Base-by-base conservation (phyloP, 2,888 invertebrate genomes). In the Orthosia gothica region DNA sequence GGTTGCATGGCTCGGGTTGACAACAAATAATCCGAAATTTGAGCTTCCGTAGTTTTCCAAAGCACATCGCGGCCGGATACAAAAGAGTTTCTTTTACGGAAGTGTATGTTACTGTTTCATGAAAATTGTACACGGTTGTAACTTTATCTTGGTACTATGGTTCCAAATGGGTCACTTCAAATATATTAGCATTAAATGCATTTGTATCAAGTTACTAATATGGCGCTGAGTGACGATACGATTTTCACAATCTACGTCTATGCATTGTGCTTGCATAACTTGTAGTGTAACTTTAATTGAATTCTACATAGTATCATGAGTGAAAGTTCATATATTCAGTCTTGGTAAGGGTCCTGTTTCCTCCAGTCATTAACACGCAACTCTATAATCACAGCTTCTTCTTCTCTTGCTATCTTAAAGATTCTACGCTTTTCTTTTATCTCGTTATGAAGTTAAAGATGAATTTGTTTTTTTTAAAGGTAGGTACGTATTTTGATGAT, bases 61-160 rank as follows among this genome's bases (percentile, higher is more conserved):
- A 93, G 92, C 96, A 95, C 95, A 94, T 83, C 89, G 88, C 92
- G 91, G 79, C 82, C 92, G 94, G 94, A 93, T 93, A 93, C 92
- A 77, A 70, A 76, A 80, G 79, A 77, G 62, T 78, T 84, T 78
- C 69, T 66, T 84, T 85, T 23, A 76, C 81, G 77, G 83, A 87
- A 88, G 81, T 90, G 32, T 62, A 90, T 89, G 87, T 92, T 88
- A 88, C 84, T 91, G 89, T 93, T 88, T 89, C 88, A 88, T 89
- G 86, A 82, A 87, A 91, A 65, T 78, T 93, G 90, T 93, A 92
- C 87, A 89, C 89, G 89, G 90, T 89, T 83, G 87, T 85, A 85
- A 91, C 89, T 90, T 92, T 89, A 86, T 89, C 81, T 86, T 89
- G 91, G 91, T 89, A 89, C 85, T 89, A 80, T 89, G 91, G 89